Conservation (phyloP, 1,140 invertebrate species). For the Camponotus floridanus region DNA sequence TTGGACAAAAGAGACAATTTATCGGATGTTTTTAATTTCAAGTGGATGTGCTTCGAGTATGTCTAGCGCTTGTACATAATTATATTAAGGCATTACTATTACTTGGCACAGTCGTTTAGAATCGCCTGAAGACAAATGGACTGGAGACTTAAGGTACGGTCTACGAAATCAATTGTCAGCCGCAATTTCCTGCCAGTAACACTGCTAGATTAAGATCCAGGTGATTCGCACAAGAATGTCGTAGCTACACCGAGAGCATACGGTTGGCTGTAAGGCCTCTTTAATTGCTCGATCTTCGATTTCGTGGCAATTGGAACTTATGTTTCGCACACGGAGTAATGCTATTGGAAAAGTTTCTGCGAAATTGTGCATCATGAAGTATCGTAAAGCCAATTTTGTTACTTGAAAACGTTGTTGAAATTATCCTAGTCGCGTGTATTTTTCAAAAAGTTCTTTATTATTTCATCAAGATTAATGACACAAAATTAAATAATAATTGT, state of each 20-base stretch:
- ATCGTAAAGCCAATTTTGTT: background rate
- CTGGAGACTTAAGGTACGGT: slow-evolving; percentile 23
- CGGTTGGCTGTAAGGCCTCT: slow-evolving; percentile 48
- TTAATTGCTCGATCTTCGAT: slow-evolving; percentile 60
- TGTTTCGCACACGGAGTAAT: background rate
- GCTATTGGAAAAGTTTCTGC: background rate
- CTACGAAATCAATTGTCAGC: slow-evolving; percentile 78
- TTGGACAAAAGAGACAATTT: background rate
- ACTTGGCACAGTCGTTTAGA: background rate
- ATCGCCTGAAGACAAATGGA: slow-evolving; percentile 67
- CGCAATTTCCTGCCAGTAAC: slow-evolving; percentile 74
- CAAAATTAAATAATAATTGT: slow-evolving; percentile 3
- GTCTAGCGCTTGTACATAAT: background rate
- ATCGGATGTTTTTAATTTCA: background rate
- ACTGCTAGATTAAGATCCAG: slow-evolving; percentile 65
- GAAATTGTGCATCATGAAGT: background rate
- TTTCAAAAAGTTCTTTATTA: background rate
- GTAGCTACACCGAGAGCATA: slow-evolving; percentile 34
- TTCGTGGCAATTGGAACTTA: slow-evolving; percentile 17
- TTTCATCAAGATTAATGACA: slow-evolving; percentile 4
- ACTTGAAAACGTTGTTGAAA: background rate
- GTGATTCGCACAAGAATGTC: slow-evolving; percentile 39
- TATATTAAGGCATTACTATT: background rate
- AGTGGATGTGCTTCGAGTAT: background rate
- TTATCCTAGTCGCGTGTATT: background rate